Evolutionary conservation across 2,797 vertebrate species (phyloP).

Genomic region (Coilia nasus): DNA sequence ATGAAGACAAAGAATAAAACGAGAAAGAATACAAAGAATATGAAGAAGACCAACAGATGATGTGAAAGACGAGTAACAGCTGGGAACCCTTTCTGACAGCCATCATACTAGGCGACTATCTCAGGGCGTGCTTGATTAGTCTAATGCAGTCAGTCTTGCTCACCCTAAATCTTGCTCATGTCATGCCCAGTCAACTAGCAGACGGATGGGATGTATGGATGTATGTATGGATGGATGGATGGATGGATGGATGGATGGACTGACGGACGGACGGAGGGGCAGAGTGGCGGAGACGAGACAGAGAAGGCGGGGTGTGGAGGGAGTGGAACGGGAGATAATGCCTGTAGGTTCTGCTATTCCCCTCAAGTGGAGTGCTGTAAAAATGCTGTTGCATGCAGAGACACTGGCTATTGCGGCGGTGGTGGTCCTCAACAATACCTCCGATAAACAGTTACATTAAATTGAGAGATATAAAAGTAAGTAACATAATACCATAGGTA

Average conservation of each 20-base stretch:
- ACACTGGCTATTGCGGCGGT: neutral
- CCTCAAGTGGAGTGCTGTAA: neutral
- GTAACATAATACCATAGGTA: too few species aligned
- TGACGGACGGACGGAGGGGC: neutral
- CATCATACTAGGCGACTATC: neutral
- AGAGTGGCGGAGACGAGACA: neutral
- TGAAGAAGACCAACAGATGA: neutral
- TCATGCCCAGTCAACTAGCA: neutral
- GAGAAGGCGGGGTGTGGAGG: neutral
- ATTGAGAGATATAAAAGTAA: too few species aligned
- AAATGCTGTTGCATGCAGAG: neutral
- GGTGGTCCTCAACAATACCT: neutral
- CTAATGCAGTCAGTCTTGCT: neutral
- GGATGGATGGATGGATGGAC: too few species aligned
- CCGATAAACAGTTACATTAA: too few species aligned
- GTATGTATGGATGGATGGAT: too few species aligned
- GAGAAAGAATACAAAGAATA: neutral
- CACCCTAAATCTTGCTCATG: neutral
- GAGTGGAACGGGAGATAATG: neutral
- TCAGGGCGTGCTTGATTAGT: neutral
- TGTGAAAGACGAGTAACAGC: neutral
- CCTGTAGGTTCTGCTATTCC: neutral
- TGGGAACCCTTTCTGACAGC: neutral
- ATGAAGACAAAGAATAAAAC: neutral
- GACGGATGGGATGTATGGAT: neutral